phyloP scores from a whole-genome alignment of 1,140 invertebrate genomes.

The Ceratoteleas bidentatus region DNA sequence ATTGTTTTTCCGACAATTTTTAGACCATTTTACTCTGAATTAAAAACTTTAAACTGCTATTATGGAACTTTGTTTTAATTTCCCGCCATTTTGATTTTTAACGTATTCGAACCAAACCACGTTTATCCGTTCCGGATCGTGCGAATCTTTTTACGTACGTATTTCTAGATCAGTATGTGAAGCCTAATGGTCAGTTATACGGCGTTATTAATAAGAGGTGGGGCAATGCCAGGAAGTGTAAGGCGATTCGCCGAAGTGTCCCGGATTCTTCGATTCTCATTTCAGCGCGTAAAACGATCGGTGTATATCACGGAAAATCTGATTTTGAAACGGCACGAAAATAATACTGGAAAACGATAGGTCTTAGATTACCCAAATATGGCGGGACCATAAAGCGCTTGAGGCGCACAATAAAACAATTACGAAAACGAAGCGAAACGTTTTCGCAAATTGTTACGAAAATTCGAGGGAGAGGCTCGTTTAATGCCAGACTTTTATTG shows the following conservation, averaged over 20 bases:
- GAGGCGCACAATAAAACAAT: slow-evolving; percentile 1
- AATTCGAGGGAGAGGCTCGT: slow-evolving; percentile 1
- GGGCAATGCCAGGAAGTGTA: slow-evolving; percentile 32
- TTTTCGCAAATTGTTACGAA: slow-evolving; percentile 17
- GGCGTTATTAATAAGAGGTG: slow-evolving; percentile 29
- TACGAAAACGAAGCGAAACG: slow-evolving; percentile 3
- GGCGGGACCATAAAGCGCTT: background rate
- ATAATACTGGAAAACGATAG: background rate
- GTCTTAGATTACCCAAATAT: background rate
- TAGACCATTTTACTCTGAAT: too few species aligned
- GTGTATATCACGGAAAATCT: background rate
- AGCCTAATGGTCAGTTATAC: slow-evolving; percentile 30
- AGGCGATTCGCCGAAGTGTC: slow-evolving; percentile 27
- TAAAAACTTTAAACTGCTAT: too few species aligned
- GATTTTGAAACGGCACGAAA: background rate
- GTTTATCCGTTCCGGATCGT: slow-evolving; percentile 1
- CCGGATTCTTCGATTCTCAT: slow-evolving; percentile 30
- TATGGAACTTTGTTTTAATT: too few species aligned
- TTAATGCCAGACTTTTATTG: background rate
- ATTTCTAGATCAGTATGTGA: slow-evolving; percentile 35
- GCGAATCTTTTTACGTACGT: slow-evolving; percentile 15
- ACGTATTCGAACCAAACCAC: background rate
- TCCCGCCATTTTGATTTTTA: background rate
- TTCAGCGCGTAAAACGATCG: slow-evolving; percentile 15
- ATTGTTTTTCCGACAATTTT: too few species aligned